Conservation (phyloP, 2,113 vertebrate genomes). For the Leptobrachium ailaonicum region DNA sequence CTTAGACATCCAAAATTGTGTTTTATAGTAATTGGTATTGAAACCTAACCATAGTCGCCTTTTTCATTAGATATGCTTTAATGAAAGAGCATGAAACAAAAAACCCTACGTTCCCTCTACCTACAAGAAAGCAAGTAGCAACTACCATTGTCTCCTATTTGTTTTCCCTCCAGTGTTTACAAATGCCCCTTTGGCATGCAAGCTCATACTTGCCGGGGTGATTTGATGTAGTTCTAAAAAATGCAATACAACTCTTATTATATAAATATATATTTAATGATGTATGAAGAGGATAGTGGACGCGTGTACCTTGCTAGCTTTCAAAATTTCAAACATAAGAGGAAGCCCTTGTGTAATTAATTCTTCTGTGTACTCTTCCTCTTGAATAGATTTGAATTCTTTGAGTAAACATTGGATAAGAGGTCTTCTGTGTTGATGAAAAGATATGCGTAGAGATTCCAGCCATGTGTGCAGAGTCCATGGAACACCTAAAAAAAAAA, state of each 20-base stretch:
- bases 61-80: too few relatives aligned
- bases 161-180: too few relatives aligned
- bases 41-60: too few relatives aligned
- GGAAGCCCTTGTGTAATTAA: slow-evolving; percentile 90
- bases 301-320: slow-evolving; percentile 88
- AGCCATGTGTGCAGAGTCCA: slow-evolving; percentile 96
- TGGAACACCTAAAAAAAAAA: slow-evolving; percentile 76
- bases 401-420: slow-evolving; percentile 92
- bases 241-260: background rate
- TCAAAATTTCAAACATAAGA: slow-evolving; percentile 93
- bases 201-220: too few relatives aligned
- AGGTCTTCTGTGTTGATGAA: slow-evolving; percentile 88
- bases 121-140: too few relatives aligned
- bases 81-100: too few relatives aligned
- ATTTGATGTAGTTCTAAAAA: too few relatives aligned
- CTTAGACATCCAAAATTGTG: too few relatives aligned
- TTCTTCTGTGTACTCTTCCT: slow-evolving; percentile 92
- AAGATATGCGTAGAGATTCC: slow-evolving; percentile 89
- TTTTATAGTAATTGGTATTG: too few relatives aligned
- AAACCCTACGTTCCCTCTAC: too few relatives aligned
- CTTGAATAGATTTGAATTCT: slow-evolving; percentile 94
- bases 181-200: too few relatives aligned
- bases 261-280: background rate
- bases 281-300: background rate
- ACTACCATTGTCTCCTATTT: too few relatives aligned